Conservation (phyloP, 1,140 invertebrate species). For the Andrena cerasifolii region DNA sequence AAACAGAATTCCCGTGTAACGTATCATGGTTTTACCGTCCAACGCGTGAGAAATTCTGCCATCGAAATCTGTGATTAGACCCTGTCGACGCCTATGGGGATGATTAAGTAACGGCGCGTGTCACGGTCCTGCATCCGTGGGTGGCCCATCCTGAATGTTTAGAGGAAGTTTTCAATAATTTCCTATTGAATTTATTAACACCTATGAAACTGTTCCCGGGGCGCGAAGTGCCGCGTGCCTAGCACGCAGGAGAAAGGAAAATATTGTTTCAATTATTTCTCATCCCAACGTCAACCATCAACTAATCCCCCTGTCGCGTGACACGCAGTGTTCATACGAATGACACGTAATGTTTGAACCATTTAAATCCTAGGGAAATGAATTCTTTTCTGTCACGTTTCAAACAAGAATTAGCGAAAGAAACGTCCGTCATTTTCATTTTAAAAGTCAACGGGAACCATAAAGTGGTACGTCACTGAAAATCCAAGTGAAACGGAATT, state of each 20-base stretch:
- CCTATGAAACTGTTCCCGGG: slow-evolving; percentile 2
- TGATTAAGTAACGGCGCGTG: slow-evolving; percentile 42
- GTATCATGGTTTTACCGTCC: too few species aligned
- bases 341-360: too few species aligned
- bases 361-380: too few species aligned
- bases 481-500: too few species aligned
- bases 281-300: neutral
- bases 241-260: neutral
- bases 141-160: slow-evolving; percentile 33
- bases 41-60: neutral
- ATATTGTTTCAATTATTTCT: slow-evolving; percentile 2
- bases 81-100: slow-evolving; percentile 29
- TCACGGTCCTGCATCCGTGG: slow-evolving; percentile 22
- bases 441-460: too few species aligned
- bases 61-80: neutral
- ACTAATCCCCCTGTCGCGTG: neutral
- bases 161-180: slow-evolving; percentile 59
- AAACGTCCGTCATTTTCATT: too few species aligned
- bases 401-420: too few species aligned
- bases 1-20: too few species aligned
- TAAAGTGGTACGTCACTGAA: too few species aligned
- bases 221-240: neutral
- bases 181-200: slow-evolving; percentile 51
- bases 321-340: neutral
- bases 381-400: too few species aligned